phyloP scores from a whole-genome alignment of 2,797 vertebrate genomes.

The Anolis apletophallus region DNA sequence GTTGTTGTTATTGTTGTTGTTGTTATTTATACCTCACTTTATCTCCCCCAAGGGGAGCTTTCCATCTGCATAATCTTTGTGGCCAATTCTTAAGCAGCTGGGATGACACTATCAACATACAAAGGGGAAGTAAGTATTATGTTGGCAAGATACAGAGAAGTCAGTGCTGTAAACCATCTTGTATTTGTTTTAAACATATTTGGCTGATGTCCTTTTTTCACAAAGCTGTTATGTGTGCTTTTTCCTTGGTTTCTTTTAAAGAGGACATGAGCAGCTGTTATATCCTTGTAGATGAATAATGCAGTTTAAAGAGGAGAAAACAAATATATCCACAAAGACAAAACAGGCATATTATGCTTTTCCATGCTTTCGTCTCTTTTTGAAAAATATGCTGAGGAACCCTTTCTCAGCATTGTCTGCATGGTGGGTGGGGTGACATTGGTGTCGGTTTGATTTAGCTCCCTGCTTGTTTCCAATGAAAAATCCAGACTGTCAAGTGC shows the following conservation, averaged over 20 bases:
- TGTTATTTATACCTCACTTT: no score
- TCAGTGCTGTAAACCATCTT: conserved; percentile 50
- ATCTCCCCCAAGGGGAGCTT: neutral
- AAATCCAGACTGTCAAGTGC: conserved; percentile 24
- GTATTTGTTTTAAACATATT: conserved; percentile 25
- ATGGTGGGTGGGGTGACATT: conserved; percentile 52
- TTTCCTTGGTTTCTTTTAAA: conserved; percentile 47
- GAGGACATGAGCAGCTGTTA: conserved; percentile 45
- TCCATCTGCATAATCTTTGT: neutral
- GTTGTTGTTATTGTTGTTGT: neutral
- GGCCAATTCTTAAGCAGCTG: neutral
- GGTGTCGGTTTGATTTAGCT: conserved; percentile 34
- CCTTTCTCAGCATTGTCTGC: conserved; percentile 52
- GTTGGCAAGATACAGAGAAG: neutral
- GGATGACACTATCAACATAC: neutral
- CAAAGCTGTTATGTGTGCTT: neutral
- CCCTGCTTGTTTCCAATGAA: conserved; percentile 33
- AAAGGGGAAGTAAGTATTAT: neutral
- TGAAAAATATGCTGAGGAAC: conserved; percentile 48
- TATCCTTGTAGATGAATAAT: conserved; percentile 59
- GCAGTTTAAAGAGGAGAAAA: conserved; percentile 44
- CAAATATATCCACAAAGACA: conserved; percentile 59
- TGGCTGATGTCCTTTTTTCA: conserved; percentile 34
- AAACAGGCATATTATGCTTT: conserved; percentile 52
- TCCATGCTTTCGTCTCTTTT: conserved; percentile 60